Percentiles rank a stretch among this genome's conserved stretches.
These are phyloP conservation scores for Leiothrix lutea DNA, from an alignment of 2,113 vertebrate species.

Conservation along the genomic window DNA sequence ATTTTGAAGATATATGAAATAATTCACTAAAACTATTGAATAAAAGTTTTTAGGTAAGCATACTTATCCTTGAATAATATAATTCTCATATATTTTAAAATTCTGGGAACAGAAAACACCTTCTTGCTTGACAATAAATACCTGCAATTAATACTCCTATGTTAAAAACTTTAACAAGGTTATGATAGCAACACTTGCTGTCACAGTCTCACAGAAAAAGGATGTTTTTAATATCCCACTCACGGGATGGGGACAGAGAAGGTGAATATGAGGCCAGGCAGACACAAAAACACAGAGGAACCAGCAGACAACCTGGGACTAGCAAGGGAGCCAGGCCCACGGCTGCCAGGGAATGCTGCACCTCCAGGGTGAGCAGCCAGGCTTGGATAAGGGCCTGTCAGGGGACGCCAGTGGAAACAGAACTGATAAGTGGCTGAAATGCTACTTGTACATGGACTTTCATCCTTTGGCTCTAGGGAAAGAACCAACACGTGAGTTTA, in stretches of 20 bases:
- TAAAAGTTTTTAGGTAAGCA: background rate
- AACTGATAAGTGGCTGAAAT: background rate
- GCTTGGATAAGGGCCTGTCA: constrained; percentile 25
- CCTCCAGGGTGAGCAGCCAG: background rate
- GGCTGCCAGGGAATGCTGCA: background rate
- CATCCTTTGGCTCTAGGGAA: background rate
- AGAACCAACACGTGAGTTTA: background rate
- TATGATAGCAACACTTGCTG: background rate
- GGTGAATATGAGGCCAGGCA: background rate
- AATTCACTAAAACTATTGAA: background rate
- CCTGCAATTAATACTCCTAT: background rate
- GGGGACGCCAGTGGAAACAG: background rate
- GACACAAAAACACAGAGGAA: background rate
- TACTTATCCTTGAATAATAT: background rate
- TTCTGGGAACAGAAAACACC: background rate
- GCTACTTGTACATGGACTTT: constrained; percentile 45
- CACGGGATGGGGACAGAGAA: background rate
- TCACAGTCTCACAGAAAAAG: background rate
- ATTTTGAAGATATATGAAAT: background rate
- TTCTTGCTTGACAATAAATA: background rate
- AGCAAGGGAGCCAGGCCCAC: background rate
- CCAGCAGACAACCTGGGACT: background rate
- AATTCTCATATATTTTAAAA: background rate
- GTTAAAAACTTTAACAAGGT: background rate
- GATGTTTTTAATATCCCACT: background rate